Base-by-base conservation (phyloP, 2,797 vertebrate genomes). In the Bucorvus abyssinicus region DNA sequence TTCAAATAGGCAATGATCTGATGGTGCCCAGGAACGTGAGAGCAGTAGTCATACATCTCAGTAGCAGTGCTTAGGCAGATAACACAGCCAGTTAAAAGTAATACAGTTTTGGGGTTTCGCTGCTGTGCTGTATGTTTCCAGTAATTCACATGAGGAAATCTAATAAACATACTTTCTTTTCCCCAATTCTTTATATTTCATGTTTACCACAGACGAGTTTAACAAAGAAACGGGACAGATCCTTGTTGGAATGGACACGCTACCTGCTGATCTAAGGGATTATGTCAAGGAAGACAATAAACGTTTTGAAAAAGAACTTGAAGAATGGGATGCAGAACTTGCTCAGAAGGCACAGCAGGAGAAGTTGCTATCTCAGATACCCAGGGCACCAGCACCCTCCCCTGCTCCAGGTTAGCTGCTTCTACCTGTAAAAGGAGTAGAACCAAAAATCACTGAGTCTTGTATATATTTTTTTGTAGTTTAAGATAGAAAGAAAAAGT, bases 181-280 rank as follows among this genome's bases (percentile, higher is more conserved):
- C 36, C 32, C 17, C 7, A 69, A 0, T 56, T 86, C 19, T 36
- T 88, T 90, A 0, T 9, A 9, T 85, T 75, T 60, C 30, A 5
- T 89, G 13, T 64, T 40, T 84, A 17, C 92, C 67, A 3, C 98
- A 99, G 99, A 99, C 93, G 99, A 99, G 84, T 99, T 99, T 87
- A 99, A 99, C 97, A 99, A 99, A 94, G 99, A 99, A 97, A 99
- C 99, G 0, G 99, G 99, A 6, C 99, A 99, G 97, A 97, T 98
- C 53, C 98, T 99, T 95, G 98, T 98, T 68, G 99, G 99, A 91
- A 98, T 99, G 98, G 99, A 99, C 97, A 99, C 99, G 3, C 97
- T 99, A 13, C 99, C 99, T n/a, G 98, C 98, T 5, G 99, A 99
- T 97, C 98, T 99, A 96, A 98, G 98, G 97, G 98, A 99, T 83